These are phyloP conservation scores for Cantharis nigra DNA, from an alignment of 2,888 invertebrate species.

Conservation along the genomic window DNA sequence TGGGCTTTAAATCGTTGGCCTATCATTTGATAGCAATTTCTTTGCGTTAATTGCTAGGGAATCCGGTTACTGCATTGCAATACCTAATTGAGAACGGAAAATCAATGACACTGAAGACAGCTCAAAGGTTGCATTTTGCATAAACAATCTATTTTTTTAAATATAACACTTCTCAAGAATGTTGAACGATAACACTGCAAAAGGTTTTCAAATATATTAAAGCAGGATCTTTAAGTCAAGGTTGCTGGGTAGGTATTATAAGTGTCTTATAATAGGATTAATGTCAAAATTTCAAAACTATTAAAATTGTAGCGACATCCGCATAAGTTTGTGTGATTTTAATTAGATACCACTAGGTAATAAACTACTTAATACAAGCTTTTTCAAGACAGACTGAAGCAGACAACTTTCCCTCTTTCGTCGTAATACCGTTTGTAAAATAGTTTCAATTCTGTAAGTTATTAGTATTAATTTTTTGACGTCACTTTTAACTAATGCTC, in stretches of 20 bases:
- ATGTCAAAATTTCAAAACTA: neutral
- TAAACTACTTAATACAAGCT: neutral
- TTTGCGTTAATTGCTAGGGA: neutral
- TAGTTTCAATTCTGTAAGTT: neutral
- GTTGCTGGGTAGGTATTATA: neutral
- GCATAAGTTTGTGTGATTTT: neutral
- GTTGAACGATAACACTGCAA: neutral
- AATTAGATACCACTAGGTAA: neutral
- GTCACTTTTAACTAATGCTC: constrained; percentile 13
- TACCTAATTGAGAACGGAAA: neutral
- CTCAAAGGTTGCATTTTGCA: neutral
- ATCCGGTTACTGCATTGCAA: neutral
- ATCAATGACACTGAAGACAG: neutral
- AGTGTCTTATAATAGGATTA: neutral
- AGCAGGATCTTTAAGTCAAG: neutral
- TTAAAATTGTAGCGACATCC: neutral
- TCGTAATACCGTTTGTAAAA: neutral
- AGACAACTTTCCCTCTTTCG: neutral
- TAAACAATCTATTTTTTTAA: neutral
- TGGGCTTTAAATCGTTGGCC: neutral
- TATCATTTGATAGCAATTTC: neutral
- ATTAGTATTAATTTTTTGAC: constrained; percentile 5
- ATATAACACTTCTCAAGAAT: neutral
- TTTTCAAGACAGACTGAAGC: neutral
- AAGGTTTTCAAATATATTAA: neutral